Conservation (phyloP, 2,797 vertebrate genomes). For the Oophaga sylvatica region DNA sequence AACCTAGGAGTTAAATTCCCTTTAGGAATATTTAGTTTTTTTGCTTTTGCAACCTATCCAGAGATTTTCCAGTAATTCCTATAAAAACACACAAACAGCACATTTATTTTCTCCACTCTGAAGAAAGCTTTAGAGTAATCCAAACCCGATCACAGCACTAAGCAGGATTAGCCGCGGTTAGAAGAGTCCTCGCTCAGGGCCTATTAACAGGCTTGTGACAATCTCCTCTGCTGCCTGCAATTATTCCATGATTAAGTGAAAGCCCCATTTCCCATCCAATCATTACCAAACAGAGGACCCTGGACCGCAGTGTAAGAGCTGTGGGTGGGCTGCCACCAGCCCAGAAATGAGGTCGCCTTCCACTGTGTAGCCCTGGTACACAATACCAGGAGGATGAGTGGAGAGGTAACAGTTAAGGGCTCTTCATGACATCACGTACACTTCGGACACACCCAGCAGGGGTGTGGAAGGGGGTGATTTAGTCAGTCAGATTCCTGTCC, state of each 20-base stretch:
- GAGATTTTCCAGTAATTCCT: not conserved
- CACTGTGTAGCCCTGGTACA: too few species aligned
- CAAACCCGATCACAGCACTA: not conserved
- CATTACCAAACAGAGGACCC: not conserved
- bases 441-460: too few species aligned
- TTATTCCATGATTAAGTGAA: conserved; percentile 3
- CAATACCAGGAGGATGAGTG: too few species aligned
- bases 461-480: too few species aligned
- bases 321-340: not conserved
- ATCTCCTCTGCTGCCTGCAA: not conserved
- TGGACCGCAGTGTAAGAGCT: not conserved
- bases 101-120: conserved; percentile 1
- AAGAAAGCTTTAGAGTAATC: conserved; percentile 26
- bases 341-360: not conserved
- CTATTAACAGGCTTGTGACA: conserved; percentile 3
- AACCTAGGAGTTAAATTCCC: not conserved
- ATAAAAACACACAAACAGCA: conserved; percentile 15
- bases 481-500: too few species aligned
- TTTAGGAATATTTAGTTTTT: not conserved
- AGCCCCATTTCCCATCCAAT: not conserved
- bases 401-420: too few species aligned
- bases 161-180: not conserved
- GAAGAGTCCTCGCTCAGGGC: not conserved
- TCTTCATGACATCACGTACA: too few species aligned
- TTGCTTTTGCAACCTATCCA: not conserved